phyloP scores from a whole-genome alignment of 1,140 invertebrate genomes.

The Metaphire vulgaris region DNA sequence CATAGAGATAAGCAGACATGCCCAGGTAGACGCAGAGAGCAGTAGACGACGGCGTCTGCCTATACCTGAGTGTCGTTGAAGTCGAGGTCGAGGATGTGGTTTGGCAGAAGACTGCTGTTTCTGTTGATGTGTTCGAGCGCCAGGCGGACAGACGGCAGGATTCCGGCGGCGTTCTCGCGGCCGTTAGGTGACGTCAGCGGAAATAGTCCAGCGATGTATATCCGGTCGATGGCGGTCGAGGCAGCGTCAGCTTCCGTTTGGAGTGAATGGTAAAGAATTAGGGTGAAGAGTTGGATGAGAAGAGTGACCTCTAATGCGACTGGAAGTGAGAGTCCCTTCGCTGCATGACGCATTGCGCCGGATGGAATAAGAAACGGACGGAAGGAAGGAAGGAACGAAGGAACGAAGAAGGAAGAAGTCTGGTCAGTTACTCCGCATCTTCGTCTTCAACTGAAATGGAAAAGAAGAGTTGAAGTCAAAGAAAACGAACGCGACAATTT shows the following conservation, averaged over 20 bases:
- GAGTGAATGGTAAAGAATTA: background rate
- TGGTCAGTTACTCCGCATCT: too few species aligned
- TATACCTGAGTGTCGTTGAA: background rate
- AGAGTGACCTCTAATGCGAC: background rate
- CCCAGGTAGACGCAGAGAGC: background rate
- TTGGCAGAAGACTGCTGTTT: background rate
- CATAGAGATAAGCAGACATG: background rate
- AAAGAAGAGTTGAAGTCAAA: too few species aligned
- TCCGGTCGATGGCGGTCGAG: too few species aligned
- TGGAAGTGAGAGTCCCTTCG: too few species aligned
- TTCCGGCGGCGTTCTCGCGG: background rate
- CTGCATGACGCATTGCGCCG: background rate
- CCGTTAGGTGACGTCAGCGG: background rate
- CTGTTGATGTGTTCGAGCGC: background rate
- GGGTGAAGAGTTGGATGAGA: background rate
- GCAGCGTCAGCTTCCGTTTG: background rate
- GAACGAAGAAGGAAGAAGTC: too few species aligned
- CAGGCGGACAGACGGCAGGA: background rate
- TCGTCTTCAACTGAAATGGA: background rate
- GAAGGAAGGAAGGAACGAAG: background rate
- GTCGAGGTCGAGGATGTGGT: background rate
- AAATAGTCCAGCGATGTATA: conserved; percentile 1
- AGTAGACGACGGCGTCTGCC: background rate
- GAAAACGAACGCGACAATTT: too few species aligned
- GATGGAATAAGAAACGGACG: background rate